A percentile compares a stretch with the other conserved stretches of the same genome.
Conservation (phyloP, 2,113 vertebrate species). For the Burhinus bistriatus region DNA sequence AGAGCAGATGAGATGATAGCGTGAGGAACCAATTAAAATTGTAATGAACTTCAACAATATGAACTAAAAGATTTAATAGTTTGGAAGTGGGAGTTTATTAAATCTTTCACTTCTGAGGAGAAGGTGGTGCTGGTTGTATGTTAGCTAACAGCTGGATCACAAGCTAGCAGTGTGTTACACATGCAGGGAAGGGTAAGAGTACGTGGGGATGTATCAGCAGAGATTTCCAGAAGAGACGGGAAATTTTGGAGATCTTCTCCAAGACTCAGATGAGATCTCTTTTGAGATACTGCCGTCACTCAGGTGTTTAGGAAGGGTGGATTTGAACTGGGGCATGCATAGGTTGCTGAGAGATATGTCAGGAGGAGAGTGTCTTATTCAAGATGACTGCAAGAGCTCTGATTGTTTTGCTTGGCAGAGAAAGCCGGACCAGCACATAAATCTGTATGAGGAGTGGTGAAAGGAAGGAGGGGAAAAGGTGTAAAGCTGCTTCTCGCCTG, state of each 20-base stretch:
- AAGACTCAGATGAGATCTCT: background rate
- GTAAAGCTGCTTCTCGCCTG: background rate
- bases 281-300: rapidly evolving
- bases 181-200: rapidly evolving
- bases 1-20: background rate
- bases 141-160: background rate
- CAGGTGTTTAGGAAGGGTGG: background rate
- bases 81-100: background rate
- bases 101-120: background rate
- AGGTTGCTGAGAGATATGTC: background rate
- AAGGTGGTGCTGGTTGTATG: background rate
- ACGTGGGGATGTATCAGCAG: background rate
- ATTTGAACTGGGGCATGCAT: background rate
- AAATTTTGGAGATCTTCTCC: background rate
- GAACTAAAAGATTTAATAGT: background rate
- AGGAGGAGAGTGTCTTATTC: background rate
- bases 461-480: background rate
- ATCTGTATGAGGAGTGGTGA: background rate
- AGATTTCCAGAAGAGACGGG: background rate
- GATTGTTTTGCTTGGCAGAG: background rate
- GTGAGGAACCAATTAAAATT: background rate
- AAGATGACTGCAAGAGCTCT: background rate
- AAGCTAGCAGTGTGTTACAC: background rate
- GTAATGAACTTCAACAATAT: background rate
- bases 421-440: background rate